Evolutionary conservation across 2,797 vertebrate genomes (phyloP).

Genomic region (Tokudaia tokunoshimensis): DNA sequence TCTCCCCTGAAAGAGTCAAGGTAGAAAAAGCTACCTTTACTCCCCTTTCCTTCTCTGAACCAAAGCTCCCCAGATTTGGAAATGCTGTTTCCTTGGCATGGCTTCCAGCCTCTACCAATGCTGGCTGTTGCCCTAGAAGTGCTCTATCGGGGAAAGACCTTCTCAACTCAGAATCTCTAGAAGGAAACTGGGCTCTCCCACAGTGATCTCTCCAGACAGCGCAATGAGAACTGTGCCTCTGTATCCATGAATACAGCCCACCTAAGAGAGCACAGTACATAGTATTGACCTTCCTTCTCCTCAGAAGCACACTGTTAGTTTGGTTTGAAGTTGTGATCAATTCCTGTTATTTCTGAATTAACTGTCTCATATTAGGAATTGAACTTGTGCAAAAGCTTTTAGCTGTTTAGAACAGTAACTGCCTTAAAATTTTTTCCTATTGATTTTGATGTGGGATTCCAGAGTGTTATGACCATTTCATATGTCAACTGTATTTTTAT

Average conservation of each 20-base stretch:
- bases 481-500: not conserved
- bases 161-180: not conserved
- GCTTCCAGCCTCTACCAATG: not conserved
- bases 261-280: not conserved
- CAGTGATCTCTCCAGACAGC: not conserved
- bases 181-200: not conserved
- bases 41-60: not conserved
- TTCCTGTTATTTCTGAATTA: slow-evolving; percentile 60
- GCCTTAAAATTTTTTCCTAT: not conserved
- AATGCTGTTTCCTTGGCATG: not conserved
- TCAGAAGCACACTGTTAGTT: not conserved
- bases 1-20: not conserved
- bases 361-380: slow-evolving; percentile 33
- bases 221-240: not conserved
- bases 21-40: not conserved
- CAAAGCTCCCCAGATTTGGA: not conserved
- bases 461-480: not conserved
- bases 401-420: not conserved
- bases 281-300: not conserved
- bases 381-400: slow-evolving; percentile 21
- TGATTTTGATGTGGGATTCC: slow-evolving; percentile 29
- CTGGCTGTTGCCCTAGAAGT: not conserved
- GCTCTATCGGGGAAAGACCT: not conserved
- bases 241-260: not conserved
- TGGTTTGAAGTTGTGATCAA: slow-evolving; percentile 53